A percentile compares a stretch with the other conserved stretches of the same genome.
phyloP scores from a whole-genome alignment of 35 echinoderm and acorn worm genomes.

The Hemicentrotus pulcherrimus region DNA sequence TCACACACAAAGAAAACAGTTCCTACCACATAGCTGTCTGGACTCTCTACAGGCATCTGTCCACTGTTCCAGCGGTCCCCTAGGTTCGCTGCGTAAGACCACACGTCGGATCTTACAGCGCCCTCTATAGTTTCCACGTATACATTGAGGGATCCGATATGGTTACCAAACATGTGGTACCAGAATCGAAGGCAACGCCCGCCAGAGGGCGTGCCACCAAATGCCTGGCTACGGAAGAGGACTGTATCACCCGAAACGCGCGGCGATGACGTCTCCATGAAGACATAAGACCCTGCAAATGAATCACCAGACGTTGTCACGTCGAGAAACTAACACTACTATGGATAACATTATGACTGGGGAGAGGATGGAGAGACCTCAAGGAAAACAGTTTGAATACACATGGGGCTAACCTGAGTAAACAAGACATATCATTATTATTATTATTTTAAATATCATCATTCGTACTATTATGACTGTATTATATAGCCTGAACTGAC shows the following conservation, averaged over 20 bases:
- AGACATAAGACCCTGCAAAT: conserved; percentile 67
- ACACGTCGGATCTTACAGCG: background rate
- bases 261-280: conserved; percentile 67
- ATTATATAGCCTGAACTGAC: no score
- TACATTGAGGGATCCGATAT: conserved; percentile 49
- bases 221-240: conserved; percentile 46
- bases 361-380: no score
- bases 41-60: conserved; percentile 31
- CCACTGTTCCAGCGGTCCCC: conserved; percentile 51
- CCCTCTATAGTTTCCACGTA: background rate
- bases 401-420: no score
- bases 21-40: background rate
- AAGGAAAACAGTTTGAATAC: no score
- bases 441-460: no score
- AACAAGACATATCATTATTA: no score
- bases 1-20: background rate
- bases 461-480: no score
- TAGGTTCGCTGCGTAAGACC: background rate
- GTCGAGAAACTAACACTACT: background rate
- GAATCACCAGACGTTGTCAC: background rate
- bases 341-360: no score
- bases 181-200: conserved; percentile 69
- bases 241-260: conserved; percentile 54
- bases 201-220: conserved; percentile 37
- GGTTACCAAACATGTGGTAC: conserved; percentile 69